These are phyloP conservation scores for Diabrotica balteata DNA, from an alignment of 2,888 invertebrate species.

Conservation along the genomic window DNA sequence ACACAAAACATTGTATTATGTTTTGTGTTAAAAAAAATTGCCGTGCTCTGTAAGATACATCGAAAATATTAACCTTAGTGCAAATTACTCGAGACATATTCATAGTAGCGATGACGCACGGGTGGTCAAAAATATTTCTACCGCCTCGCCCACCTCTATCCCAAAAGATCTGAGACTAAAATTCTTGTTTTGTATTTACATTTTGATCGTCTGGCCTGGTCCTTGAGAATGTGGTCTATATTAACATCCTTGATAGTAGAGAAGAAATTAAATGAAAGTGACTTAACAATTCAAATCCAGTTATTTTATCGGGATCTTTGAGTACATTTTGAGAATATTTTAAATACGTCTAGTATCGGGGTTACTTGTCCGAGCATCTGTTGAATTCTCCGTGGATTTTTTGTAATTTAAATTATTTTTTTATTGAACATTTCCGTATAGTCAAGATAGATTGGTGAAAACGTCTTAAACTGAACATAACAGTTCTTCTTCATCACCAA, in stretches of 20 bases:
- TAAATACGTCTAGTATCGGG: not conserved
- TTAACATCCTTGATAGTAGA: slow-evolving; percentile 26
- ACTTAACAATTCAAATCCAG: slow-evolving; percentile 17
- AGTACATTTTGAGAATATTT: not conserved
- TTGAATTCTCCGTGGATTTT: not conserved
- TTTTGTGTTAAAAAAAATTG: no score
- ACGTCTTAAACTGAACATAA: no score
- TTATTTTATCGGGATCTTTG: slow-evolving; percentile 7
- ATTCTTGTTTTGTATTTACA: slow-evolving; percentile 36
- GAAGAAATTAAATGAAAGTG: slow-evolving; percentile 26
- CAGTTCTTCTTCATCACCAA: no score
- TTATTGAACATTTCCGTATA: no score
- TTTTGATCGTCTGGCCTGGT: slow-evolving; percentile 34
- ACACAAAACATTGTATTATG: no score
- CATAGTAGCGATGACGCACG: no score
- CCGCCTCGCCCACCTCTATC: slow-evolving; percentile 14
- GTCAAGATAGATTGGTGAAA: no score
- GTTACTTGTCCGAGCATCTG: slow-evolving; percentile 7
- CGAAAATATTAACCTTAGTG: no score
- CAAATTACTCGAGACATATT: no score
- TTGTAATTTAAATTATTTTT: no score
- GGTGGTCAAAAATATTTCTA: no score
- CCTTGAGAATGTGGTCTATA: slow-evolving; percentile 29
- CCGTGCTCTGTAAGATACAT: no score
- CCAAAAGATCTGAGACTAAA: slow-evolving; percentile 25